Conservation (phyloP, 2,888 invertebrate species). For the Ochropleura leucogaster region DNA sequence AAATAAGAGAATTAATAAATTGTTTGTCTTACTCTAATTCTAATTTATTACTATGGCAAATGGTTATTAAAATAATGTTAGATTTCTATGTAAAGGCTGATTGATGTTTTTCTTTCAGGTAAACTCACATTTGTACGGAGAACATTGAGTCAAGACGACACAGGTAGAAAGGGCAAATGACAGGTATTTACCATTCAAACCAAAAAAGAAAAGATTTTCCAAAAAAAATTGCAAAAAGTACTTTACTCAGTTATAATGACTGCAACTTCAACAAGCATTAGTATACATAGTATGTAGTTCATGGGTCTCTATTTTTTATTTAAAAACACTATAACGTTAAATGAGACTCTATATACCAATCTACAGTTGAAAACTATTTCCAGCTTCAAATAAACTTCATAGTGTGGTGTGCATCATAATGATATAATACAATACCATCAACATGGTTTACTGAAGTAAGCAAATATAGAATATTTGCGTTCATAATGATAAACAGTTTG, state of each 20-base stretch:
- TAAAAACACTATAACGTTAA: too few relatives aligned
- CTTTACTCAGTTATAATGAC: too few relatives aligned
- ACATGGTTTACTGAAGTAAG: too few relatives aligned
- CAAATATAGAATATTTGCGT: too few relatives aligned
- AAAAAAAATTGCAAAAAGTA: neutral
- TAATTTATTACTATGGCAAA: constrained; percentile 44
- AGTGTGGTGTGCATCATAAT: too few relatives aligned
- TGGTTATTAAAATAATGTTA: constrained; percentile 61
- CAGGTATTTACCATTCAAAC: constrained; percentile 15
- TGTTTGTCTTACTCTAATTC: neutral
- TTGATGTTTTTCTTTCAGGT: constrained; percentile 52
- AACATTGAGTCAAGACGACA: neutral
- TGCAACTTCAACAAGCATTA: too few relatives aligned
- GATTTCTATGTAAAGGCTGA: constrained; percentile 22
- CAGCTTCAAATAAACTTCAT: too few relatives aligned
- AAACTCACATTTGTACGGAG: neutral
- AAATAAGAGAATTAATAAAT: neutral
- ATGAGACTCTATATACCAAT: too few relatives aligned
- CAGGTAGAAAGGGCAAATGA: neutral
- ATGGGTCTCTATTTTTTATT: neutral
- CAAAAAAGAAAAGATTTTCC: neutral
- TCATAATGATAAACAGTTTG: too few relatives aligned
- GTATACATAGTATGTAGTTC: neutral
- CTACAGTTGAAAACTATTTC: too few relatives aligned
- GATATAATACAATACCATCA: too few relatives aligned